Conservation (phyloP, 2,797 vertebrate genomes). For the Myotis daubentonii region DNA sequence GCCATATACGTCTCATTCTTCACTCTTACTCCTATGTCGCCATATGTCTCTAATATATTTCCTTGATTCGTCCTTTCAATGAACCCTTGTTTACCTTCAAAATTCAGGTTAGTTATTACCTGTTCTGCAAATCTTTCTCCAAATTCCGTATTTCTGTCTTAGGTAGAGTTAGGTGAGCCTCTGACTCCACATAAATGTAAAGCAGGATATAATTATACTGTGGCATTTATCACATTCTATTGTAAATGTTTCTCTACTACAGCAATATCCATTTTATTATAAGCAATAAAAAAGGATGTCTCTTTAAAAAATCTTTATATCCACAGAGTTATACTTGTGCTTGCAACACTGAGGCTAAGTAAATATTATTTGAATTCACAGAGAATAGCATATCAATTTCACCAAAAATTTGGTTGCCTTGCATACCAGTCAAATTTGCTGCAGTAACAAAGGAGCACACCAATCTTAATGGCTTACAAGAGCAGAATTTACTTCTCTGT, state of each 20-base stretch:
- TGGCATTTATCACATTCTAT: conserved; percentile 35
- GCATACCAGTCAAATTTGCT: background rate
- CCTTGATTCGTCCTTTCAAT: background rate
- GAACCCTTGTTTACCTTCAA: background rate
- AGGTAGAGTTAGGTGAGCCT: background rate
- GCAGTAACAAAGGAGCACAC: background rate
- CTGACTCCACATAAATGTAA: background rate
- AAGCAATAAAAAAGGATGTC: background rate
- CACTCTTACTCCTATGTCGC: background rate
- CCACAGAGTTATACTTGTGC: background rate
- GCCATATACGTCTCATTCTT: background rate
- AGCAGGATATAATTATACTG: conserved; percentile 13
- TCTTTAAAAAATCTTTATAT: background rate
- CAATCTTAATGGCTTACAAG: background rate
- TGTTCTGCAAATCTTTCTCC: background rate
- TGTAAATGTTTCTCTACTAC: conserved; percentile 8
- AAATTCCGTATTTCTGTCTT: background rate
- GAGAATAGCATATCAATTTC: background rate
- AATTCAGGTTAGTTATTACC: background rate
- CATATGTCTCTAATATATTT: background rate
- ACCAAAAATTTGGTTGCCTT: background rate
- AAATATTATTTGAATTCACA: conserved; percentile 21
- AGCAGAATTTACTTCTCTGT: background rate
- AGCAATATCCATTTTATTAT: conserved; percentile 38
- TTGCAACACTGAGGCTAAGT: background rate